These are phyloP conservation scores for Sialis fuliginosa DNA, from an alignment of 2,888 invertebrate genomes.

Conservation along the genomic window DNA sequence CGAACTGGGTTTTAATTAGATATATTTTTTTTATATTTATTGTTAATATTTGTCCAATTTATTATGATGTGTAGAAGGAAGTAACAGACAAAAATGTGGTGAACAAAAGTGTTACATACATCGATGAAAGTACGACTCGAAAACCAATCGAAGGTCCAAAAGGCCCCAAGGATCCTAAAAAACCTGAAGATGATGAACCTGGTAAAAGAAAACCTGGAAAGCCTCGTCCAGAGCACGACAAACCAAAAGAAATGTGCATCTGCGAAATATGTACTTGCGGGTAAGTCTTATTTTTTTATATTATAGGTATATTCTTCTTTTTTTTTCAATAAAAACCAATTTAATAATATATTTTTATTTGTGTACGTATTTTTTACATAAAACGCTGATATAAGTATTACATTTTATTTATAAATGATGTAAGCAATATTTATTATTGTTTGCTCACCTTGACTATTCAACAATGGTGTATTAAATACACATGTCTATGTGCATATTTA, in stretches of 20 bases:
- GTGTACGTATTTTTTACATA: too few relatives aligned
- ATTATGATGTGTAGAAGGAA: neutral
- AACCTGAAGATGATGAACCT: slow-evolving; percentile 1
- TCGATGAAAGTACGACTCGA: neutral
- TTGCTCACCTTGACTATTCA: too few relatives aligned
- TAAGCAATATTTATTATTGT: too few relatives aligned
- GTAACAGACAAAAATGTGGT: neutral
- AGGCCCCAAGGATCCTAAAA: neutral
- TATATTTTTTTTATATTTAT: neutral
- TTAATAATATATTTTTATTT: too few relatives aligned
- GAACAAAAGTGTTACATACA: neutral
- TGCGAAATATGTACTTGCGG: slow-evolving; percentile 85
- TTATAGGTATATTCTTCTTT: too few relatives aligned
- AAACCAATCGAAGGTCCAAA: neutral
- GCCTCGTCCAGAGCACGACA: slow-evolving; percentile 18
- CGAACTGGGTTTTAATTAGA: too few relatives aligned
- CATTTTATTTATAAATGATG: too few relatives aligned
- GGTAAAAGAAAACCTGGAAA: slow-evolving; percentile 6
- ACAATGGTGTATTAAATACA: too few relatives aligned
- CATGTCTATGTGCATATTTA: too few relatives aligned
- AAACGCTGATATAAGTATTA: too few relatives aligned
- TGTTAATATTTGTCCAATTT: slow-evolving; percentile 1
- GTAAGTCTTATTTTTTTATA: slow-evolving; percentile 43
- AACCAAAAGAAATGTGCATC: slow-evolving; percentile 63
- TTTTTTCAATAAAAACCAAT: too few relatives aligned